A percentile compares a stretch with the other conserved stretches of the same genome.
Evolutionary conservation across 1,140 invertebrate species (phyloP).

Genomic region (Heliconius hermathena): DNA sequence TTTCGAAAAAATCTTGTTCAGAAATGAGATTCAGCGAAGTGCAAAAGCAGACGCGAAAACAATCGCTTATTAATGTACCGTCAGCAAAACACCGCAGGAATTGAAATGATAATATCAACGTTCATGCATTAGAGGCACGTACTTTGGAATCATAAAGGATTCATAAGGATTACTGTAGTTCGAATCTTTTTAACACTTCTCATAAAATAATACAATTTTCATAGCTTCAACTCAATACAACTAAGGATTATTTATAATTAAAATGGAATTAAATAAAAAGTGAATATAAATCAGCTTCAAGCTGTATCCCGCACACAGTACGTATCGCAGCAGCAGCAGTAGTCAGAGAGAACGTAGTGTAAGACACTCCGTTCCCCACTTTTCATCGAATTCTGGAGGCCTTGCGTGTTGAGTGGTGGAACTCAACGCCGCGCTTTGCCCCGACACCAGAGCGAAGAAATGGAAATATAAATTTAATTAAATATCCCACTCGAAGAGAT

Average conservation of each 20-base stretch:
- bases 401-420: no score
- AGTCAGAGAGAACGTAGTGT: no score
- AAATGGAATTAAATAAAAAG: background rate
- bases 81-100: constrained; percentile 48
- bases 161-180: constrained; percentile 11
- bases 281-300: no score
- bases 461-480: no score
- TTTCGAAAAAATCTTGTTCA: constrained; percentile 51
- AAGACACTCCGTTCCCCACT: no score
- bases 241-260: background rate
- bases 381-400: no score
- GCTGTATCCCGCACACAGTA: no score
- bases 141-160: constrained; percentile 15
- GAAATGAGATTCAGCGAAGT: constrained; percentile 74
- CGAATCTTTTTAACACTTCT: background rate
- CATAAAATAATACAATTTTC: background rate
- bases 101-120: constrained; percentile 33
- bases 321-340: no score
- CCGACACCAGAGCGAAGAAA: no score
- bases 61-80: constrained; percentile 70
- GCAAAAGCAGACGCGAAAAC: constrained; percentile 75
- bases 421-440: no score
- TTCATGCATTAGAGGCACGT: constrained; percentile 29
- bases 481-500: no score
- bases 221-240: background rate